phyloP scores from a whole-genome alignment of 2,797 vertebrate species.

The Enteromius treurensis region DNA sequence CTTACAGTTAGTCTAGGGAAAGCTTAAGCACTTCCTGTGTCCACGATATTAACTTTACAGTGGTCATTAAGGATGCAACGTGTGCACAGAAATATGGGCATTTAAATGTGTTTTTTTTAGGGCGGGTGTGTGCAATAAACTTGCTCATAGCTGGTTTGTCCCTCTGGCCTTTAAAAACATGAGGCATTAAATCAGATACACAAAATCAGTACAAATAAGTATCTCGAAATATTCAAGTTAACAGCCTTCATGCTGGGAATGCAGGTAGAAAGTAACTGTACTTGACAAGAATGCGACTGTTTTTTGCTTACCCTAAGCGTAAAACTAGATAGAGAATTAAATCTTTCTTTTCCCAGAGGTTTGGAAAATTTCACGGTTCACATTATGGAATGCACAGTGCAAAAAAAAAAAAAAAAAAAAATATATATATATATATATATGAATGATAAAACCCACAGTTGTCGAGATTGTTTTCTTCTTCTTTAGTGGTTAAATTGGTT shows the following conservation, averaged over 20 bases:
- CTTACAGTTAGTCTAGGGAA: slow-evolving; percentile 21
- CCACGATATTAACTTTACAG: slow-evolving; percentile 40
- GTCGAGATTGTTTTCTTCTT: slow-evolving; percentile 39
- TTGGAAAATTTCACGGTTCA: slow-evolving; percentile 79
- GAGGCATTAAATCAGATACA: slow-evolving; percentile 18
- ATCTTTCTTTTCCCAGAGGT: slow-evolving; percentile 71
- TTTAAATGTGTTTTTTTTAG: slow-evolving; percentile 20
- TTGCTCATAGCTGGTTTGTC: slow-evolving; percentile 42
- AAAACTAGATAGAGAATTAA: slow-evolving; percentile 66
- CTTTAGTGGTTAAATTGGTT: slow-evolving; percentile 64
- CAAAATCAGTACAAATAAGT: slow-evolving; percentile 29
- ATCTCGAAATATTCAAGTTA: slow-evolving; percentile 18
- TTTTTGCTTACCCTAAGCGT: slow-evolving; percentile 42
- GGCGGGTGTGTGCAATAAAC: slow-evolving; percentile 31
- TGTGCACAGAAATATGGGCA: slow-evolving; percentile 9
- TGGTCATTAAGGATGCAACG: slow-evolving; percentile 15
- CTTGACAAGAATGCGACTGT: slow-evolving; percentile 6
- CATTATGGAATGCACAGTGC: slow-evolving; percentile 87
- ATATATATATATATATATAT: too few species aligned
- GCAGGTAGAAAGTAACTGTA: slow-evolving; percentile 11
- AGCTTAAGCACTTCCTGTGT: slow-evolving; percentile 40
- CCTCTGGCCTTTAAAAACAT: slow-evolving; percentile 41
- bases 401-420: slow-evolving; percentile 65
- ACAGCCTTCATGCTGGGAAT: slow-evolving; percentile 34
- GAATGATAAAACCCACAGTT: slow-evolving; percentile 33